Conservation (phyloP, 2,888 invertebrate species). For the Macroteleia sp. region DNA sequence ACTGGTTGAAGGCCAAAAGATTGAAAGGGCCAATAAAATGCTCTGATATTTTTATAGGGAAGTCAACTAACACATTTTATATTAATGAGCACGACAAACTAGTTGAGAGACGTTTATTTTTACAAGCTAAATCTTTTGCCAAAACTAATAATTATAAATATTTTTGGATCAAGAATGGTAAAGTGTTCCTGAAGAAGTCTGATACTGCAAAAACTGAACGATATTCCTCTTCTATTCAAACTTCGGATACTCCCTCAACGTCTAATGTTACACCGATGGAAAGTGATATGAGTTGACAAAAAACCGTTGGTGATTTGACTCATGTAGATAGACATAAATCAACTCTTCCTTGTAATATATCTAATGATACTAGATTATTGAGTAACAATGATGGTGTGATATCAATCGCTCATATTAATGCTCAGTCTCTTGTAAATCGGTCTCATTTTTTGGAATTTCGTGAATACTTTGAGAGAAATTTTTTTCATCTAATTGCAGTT, state of each 20-base stretch:
- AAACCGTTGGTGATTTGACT: too few relatives aligned
- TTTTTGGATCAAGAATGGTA: background rate
- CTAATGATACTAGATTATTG: too few relatives aligned
- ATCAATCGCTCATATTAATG: conserved; percentile 1
- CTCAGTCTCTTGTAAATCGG: background rate
- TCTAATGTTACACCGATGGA: too few relatives aligned
- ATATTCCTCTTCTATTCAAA: too few relatives aligned
- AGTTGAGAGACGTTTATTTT: background rate
- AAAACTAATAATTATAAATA: background rate
- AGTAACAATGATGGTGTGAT: too few relatives aligned
- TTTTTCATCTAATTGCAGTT: conserved; percentile 4
- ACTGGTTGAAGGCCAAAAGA: background rate
- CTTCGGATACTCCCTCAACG: too few relatives aligned
- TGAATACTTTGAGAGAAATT: background rate
- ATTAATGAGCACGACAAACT: background rate
- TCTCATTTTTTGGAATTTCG: background rate
- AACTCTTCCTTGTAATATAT: too few relatives aligned
- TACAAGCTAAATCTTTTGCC: background rate
- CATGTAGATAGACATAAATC: too few relatives aligned
- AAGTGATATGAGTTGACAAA: too few relatives aligned
- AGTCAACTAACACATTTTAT: background rate
- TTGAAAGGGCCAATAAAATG: background rate
- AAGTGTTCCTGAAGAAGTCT: too few relatives aligned
- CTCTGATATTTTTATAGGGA: background rate
- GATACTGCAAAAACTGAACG: too few relatives aligned